Percentiles rank a stretch among this genome's conserved stretches.
Conservation (phyloP, 2,113 vertebrate species). For the Bubo scandiacus region DNA sequence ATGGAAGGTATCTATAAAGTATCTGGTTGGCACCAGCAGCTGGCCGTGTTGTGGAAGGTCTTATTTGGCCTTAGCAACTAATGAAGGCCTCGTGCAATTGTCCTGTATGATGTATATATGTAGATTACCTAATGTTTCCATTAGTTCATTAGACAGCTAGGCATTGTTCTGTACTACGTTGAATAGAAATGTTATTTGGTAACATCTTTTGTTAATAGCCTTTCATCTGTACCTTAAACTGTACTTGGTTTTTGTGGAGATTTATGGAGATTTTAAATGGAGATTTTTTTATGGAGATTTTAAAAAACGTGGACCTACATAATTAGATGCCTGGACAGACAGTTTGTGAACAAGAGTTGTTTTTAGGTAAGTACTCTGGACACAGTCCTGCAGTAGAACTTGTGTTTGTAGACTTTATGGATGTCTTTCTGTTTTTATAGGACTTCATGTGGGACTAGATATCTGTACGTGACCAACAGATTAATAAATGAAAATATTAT, state of each 20-base stretch:
- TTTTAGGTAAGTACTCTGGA: background rate
- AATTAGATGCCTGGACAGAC: background rate
- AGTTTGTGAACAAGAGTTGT: background rate
- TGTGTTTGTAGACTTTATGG: background rate
- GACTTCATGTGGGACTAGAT: background rate
- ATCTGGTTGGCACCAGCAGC: background rate
- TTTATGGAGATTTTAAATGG: background rate
- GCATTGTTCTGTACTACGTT: background rate
- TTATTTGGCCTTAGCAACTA: background rate
- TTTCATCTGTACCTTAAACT: background rate
- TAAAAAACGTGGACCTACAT: accelerated
- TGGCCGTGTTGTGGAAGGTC: background rate
- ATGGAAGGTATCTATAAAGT: background rate
- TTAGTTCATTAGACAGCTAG: background rate
- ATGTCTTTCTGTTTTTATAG: background rate
- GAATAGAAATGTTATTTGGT: background rate
- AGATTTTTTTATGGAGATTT: background rate
- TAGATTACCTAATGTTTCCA: background rate
- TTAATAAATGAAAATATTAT: background rate
- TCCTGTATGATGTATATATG: background rate
- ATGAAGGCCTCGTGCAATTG: background rate
- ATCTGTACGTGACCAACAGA: background rate
- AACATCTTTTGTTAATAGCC: background rate
- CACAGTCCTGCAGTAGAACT: background rate
- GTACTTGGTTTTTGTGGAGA: background rate